phyloP scores from a whole-genome alignment of 2,113 vertebrate genomes.

The Esox niger region DNA sequence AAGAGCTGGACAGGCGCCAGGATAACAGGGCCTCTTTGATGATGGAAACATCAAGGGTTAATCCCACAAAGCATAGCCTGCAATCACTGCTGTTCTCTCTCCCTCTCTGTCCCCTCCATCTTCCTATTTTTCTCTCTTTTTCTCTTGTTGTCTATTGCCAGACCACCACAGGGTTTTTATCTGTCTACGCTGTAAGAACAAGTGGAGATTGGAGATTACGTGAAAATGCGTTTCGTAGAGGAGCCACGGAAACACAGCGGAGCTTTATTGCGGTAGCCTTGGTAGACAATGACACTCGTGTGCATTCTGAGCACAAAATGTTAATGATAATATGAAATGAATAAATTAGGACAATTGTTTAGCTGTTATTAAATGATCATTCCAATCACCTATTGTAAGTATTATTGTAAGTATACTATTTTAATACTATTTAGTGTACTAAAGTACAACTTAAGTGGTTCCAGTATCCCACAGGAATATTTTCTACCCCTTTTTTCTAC shows the following conservation, averaged over 20 bases:
- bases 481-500: too few species aligned
- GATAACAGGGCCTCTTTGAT: slow-evolving; percentile 7
- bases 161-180: slow-evolving; percentile 13
- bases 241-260: neutral
- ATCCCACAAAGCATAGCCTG: slow-evolving; percentile 12
- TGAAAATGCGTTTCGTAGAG: neutral
- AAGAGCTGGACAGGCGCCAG: neutral
- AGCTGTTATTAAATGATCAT: too few species aligned
- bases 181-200: slow-evolving; percentile 6
- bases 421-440: too few species aligned
- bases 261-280: neutral
- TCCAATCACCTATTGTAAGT: too few species aligned
- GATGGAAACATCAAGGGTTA: slow-evolving; percentile 9
- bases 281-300: neutral
- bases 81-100: neutral
- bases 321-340: too few species aligned
- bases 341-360: too few species aligned
- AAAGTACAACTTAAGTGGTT: too few species aligned
- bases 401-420: too few species aligned
- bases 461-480: too few species aligned
- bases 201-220: slow-evolving; percentile 10
- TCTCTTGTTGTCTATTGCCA: neutral
- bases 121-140: slow-evolving; percentile 6
- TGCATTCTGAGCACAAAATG: slow-evolving; percentile 1
- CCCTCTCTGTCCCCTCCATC: slow-evolving; percentile 1